Conservation (phyloP, 2,888 invertebrate genomes). For the Acrocera orbiculus region DNA sequence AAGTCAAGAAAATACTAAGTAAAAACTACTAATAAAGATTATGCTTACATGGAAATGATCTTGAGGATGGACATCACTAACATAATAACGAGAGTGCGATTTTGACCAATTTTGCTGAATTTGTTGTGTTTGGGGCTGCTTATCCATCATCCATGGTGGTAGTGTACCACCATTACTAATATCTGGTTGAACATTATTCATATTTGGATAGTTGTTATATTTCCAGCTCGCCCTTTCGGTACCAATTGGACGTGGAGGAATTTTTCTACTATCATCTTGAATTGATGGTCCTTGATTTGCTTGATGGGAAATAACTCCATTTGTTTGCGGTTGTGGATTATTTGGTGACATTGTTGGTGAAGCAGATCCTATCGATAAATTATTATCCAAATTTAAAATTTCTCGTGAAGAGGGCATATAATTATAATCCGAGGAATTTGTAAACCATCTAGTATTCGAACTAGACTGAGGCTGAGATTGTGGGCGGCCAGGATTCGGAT, state of each 20-base stretch:
- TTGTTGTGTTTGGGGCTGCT: conserved; percentile 14
- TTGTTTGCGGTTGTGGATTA: conserved; percentile 18
- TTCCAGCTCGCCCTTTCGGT: conserved; percentile 47
- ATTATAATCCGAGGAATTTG: conserved; percentile 17
- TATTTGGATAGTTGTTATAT: conserved; percentile 25
- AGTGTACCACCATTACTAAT: conserved; percentile 11
- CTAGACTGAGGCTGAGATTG: conserved; percentile 23
- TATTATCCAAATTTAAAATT: conserved; percentile 26
- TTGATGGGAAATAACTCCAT: conserved; percentile 13
- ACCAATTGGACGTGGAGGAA: conserved; percentile 54
- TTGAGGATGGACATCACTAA: conserved; percentile 24
- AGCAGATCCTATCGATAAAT: conserved; percentile 18
- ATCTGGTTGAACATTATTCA: conserved; percentile 14
- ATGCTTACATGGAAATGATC: conserved; percentile 24
- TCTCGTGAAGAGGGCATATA: conserved; percentile 23
- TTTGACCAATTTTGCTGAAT: conserved; percentile 14
- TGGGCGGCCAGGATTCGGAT: conserved; percentile 18
- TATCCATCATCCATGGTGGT: conserved; percentile 22
- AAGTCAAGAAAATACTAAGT: neutral
- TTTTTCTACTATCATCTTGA: conserved; percentile 28
- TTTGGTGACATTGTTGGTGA: conserved; percentile 30
- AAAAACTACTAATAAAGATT: neutral
- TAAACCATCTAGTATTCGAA: conserved; percentile 18
- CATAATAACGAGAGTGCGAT: conserved; percentile 10
- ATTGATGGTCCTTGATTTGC: conserved; percentile 12